Conservation (phyloP, 2,888 invertebrate species). For the Acanthococcus lagerstroemiae region DNA sequence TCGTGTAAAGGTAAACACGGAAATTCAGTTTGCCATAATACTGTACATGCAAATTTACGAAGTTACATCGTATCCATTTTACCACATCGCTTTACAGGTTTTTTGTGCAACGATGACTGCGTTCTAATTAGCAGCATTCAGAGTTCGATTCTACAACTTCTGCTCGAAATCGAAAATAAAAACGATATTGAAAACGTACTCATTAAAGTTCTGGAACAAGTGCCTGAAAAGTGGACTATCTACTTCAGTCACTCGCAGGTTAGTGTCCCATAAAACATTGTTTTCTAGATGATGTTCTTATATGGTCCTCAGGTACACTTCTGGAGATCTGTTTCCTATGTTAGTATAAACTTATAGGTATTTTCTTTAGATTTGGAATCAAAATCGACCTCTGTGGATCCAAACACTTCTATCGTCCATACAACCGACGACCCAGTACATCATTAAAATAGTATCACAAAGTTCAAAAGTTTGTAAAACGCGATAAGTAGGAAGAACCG, state of each 20-base stretch:
- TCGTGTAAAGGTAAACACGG: constrained; percentile 8
- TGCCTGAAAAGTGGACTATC: constrained; percentile 19
- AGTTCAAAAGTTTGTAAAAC: not conserved
- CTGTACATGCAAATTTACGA: too few species aligned
- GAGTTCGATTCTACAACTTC: constrained; percentile 53
- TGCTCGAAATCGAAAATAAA: constrained; percentile 45
- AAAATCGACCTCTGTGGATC: constrained; percentile 65
- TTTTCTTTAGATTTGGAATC: constrained; percentile 67
- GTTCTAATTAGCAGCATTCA: constrained; percentile 43
- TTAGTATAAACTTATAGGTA: too few species aligned
- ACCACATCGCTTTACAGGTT: constrained; percentile 57
- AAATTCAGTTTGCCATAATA: too few species aligned
- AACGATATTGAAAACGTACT: constrained; percentile 25
- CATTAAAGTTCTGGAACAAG: constrained; percentile 20
- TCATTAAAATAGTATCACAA: constrained; percentile 2
- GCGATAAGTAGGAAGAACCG: not conserved
- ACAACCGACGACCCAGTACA: constrained; percentile 11
- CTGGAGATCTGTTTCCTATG: too few species aligned
- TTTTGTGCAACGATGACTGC: constrained; percentile 57
- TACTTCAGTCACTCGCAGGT: constrained; percentile 22
- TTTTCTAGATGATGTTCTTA: too few species aligned
- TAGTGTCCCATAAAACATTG: not conserved
- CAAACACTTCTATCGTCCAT: constrained; percentile 50
- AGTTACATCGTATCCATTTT: too few species aligned
- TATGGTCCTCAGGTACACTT: too few species aligned